Evolutionary conservation across 1,140 invertebrate species (phyloP), one percentile per base, ranked within the genome.

Genomic region (Maniola jurtina): DNA sequence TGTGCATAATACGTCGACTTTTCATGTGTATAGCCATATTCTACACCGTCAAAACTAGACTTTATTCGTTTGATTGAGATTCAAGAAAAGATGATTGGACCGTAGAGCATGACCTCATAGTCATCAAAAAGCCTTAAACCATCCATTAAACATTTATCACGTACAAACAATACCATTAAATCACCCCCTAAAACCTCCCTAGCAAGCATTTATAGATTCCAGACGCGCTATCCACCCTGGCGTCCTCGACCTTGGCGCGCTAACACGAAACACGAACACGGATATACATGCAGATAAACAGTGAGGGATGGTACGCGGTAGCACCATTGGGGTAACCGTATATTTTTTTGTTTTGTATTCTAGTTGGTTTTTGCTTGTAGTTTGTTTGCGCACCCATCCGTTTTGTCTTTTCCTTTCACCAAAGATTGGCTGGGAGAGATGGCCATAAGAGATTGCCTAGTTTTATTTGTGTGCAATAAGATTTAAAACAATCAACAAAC

Each of bases 231-330:
- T 6, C 38, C 0, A 33, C 25, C 38, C 48, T 25, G 16, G 16
- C 10, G 69, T 34, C 68, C 68, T 61, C 61, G 64, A 71, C 70
- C 69, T 74, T 64, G 55, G 42, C 52, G 48, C 35, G 45, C 9
- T 33, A 34, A 38, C n/a, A 14, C 62, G 40, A 50, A 67, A 68
- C 61, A 63, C 61, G 69, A 63, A 65, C 16, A 52, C 16, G 57
- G 64, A 72, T 72, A 33, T 47, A n/a, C 42, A 13, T 45, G 8
- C 60, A 63, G 72, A 70, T 68, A 66, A 25, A 25, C 25, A 47
- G 63, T 42, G 47, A 60, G 64, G 64, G 48, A 58, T 64, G 66
- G 64, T 52, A 74, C 61, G 42, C n/a, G 42, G 60, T 67, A 61
- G 66, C 56, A 74, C 66, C 16, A 33, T 5, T 64, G 62, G 45